Conservation (phyloP, 2,113 vertebrate genomes). For the sheep (Ovis aries) region ARS-UI_Ramb_v3.0 NC_056074.1:28548501-28549000, state of each 20-base stretch:
- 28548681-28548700: neutral
- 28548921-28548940: neutral
- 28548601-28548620: slow-evolving; percentile 14
- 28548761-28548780: neutral
- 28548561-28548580: neutral
- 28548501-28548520: neutral
- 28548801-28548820: neutral
- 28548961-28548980: neutral
- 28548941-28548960: neutral
- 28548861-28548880: neutral
- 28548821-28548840: neutral
- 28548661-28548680: neutral
- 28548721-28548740: neutral
- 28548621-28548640: neutral
- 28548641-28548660: neutral
- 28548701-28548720: neutral
- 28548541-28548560: neutral
- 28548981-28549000: neutral
- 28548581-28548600: slow-evolving; percentile 20
- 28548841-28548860: neutral
- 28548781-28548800: neutral
- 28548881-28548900: neutral
- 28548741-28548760: neutral
- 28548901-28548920: neutral
- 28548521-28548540: neutral